Base-by-base conservation (phyloP, 2,113 vertebrate genomes). In the Cheilinus undulatus region DNA sequence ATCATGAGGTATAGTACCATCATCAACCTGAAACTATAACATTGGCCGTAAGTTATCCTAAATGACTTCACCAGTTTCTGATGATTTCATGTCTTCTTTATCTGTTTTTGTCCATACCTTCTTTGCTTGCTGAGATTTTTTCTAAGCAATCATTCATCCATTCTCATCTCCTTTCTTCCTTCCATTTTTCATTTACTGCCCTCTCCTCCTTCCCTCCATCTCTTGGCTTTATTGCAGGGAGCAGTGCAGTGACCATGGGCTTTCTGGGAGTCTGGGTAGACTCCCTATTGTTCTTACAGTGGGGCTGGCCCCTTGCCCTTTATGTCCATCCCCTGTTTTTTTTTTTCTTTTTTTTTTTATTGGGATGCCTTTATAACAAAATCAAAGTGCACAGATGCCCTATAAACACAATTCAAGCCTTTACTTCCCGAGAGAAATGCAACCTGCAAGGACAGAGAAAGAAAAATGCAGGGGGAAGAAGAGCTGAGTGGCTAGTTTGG, bases 291-390 rank as follows among this genome's bases (percentile, higher is more conserved):
- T 78, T 72, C 83, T 80, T 57, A 72, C 40, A 61, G 61, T 76
- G 27, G 32, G 48, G 52, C 34, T 76, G 49, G 53, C 59, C 23
- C 62, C 46, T 58, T 61, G 53, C 38, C 56, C 75, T 60, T 20
- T 59, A 46, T 69, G 54, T 73, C 69, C 56, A 52, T 45, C 27
- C 45, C 40, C 45, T 9, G n/a, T 78, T 80, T 84, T n/a, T n/a
- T n/a, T n/a, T n/a, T n/a, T n/a, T n/a, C n/a, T n/a, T n/a, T n/a
- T n/a, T n/a, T n/a, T n/a, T n/a, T n/a, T 87, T 89, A 85, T 85
- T 83, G 59, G 82, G 58, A 81, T 80, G 40, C 67, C 57, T 84
- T 73, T 85, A 78, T 84, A 78, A 87, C 68, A 79, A 80, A 85
- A 79, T 87, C 76, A 80, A 76, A 77, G 43, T 50, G 59, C 58